A percentile compares a stretch with the other conserved stretches of the same genome.
phyloP scores from a whole-genome alignment of 2,113 vertebrate genomes.

The Trichechus manatus region DNA sequence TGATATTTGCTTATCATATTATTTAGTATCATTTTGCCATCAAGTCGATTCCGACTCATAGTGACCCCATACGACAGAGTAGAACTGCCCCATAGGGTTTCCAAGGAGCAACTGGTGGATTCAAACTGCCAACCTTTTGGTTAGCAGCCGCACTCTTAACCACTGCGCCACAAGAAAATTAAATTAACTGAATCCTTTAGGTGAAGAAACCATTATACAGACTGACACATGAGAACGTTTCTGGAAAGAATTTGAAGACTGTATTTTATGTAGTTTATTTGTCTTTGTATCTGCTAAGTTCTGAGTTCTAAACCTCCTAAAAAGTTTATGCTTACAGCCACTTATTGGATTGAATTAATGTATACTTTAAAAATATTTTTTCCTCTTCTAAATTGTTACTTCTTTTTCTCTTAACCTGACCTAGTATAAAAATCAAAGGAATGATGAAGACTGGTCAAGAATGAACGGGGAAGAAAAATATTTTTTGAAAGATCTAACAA shows the following conservation, averaged over 20 bases:
- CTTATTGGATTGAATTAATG: neutral
- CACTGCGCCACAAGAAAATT: neutral
- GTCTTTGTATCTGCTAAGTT: neutral
- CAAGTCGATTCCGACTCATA: too few relatives aligned
- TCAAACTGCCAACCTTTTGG: too few relatives aligned
- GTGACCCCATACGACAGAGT: too few relatives aligned
- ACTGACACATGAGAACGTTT: neutral
- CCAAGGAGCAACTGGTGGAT: too few relatives aligned
- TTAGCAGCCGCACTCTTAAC: too few relatives aligned
- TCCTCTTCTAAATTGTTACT: neutral
- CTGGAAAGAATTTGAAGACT: neutral
- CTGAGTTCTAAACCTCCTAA: conserved; percentile 6
- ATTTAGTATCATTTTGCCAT: too few relatives aligned
- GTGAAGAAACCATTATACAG: neutral
- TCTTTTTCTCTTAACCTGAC: conserved; percentile 13
- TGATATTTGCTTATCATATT: neutral
- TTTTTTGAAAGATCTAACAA: neutral
- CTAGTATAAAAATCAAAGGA: neutral
- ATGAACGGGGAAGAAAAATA: neutral
- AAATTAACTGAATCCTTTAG: neutral
- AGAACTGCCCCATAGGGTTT: too few relatives aligned
- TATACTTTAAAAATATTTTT: neutral
- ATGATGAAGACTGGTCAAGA: neutral
- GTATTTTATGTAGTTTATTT: neutral
- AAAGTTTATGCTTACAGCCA: neutral